phyloP scores from a whole-genome alignment of 2,888 invertebrate genomes.

The Drosophila mimica region DNA sequence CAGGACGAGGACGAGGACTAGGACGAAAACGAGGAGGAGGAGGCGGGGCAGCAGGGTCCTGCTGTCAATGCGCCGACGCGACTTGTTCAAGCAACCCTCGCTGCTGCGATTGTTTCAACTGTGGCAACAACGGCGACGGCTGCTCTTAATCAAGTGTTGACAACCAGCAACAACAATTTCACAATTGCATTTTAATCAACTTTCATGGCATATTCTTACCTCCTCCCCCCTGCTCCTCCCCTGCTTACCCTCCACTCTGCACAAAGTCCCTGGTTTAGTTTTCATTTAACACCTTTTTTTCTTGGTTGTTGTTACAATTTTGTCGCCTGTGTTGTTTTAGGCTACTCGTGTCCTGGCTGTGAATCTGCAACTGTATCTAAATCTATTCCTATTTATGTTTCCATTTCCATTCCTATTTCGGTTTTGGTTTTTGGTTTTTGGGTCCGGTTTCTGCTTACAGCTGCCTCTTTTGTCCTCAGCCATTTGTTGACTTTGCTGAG shows the following conservation, averaged over 20 bases:
- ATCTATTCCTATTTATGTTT: conserved; percentile 23
- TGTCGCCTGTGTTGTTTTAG: conserved; percentile 72
- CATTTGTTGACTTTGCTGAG: conserved; percentile 66
- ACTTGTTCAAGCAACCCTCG: conserved; percentile 8
- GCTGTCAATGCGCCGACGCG: conserved; percentile 55
- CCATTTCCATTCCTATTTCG: conserved; percentile 19
- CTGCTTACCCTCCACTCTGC: neutral
- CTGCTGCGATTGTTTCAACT: conserved; percentile 37
- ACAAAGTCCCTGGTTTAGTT: conserved; percentile 53
- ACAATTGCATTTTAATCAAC: conserved; percentile 79
- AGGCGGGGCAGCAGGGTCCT: neutral
- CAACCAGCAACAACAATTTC: conserved; percentile 70
- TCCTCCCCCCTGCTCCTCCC: neutral
- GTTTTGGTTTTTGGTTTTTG: conserved; percentile 21
- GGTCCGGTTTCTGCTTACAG: conserved; percentile 30
- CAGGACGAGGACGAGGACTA: neutral
- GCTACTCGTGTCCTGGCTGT: conserved; percentile 22
- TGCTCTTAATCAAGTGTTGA: conserved; percentile 81
- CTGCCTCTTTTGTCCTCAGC: conserved; percentile 37
- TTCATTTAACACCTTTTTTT: conserved; percentile 73
- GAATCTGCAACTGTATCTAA: conserved; percentile 46
- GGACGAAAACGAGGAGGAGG: neutral
- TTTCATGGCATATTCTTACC: conserved; percentile 19
- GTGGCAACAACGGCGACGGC: conserved; percentile 52
- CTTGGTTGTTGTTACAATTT: conserved; percentile 56